Percentiles rank a stretch among this genome's conserved stretches.
Conservation (phyloP, 2,888 invertebrate species). For the Meiosimyza platycephala region DNA sequence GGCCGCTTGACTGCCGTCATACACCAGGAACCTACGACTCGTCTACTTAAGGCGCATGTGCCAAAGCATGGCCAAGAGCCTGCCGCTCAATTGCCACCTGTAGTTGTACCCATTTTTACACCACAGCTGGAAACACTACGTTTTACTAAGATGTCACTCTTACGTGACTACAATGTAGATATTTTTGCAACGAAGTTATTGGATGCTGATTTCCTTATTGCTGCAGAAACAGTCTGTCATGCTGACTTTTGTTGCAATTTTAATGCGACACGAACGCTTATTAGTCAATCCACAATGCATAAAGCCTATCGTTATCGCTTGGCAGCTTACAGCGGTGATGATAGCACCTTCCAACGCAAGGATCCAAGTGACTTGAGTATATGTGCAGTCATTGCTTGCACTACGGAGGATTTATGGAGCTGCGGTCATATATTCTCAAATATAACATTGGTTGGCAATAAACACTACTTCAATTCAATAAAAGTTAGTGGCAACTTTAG, state of each 20-base stretch:
- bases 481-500: constrained; percentile 54
- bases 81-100: constrained; percentile 40
- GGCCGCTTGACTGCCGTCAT: constrained; percentile 59
- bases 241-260: constrained; percentile 64
- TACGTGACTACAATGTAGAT: constrained; percentile 58
- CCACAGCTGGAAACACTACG: constrained; percentile 48
- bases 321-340: constrained; percentile 54
- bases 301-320: constrained; percentile 58
- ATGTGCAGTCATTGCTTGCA: constrained; percentile 69
- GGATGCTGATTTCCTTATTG: constrained; percentile 39
- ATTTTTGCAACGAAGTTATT: constrained; percentile 52
- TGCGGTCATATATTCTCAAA: constrained; percentile 64
- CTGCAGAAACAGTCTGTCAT: constrained; percentile 42
- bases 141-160: constrained; percentile 49
- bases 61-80: constrained; percentile 49
- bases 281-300: constrained; percentile 44
- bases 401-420: constrained; percentile 57
- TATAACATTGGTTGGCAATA: constrained; percentile 46
- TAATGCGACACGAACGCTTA: constrained; percentile 39
- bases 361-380: constrained; percentile 67
- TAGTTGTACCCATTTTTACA: constrained; percentile 44
- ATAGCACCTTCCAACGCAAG: constrained; percentile 59
- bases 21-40: constrained; percentile 45
- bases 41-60: constrained; percentile 54
- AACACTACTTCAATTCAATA: constrained; percentile 54